A percentile compares a stretch with the other conserved stretches of the same genome.
These are phyloP conservation scores for Zootermopsis nevadensis DNA, from an alignment of 2,888 invertebrate genomes.

Conservation along the genomic window DNA sequence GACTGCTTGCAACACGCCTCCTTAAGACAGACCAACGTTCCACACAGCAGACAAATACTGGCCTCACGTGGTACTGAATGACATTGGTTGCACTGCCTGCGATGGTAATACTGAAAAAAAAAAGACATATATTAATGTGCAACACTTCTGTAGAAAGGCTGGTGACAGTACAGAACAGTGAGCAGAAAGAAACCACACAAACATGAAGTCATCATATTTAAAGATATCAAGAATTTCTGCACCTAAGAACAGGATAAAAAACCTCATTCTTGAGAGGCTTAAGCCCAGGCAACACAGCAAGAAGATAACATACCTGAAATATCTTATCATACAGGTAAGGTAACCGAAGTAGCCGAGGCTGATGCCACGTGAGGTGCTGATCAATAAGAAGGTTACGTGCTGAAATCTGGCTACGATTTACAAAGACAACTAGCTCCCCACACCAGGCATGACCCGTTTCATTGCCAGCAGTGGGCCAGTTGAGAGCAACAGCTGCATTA, in stretches of 20 bases:
- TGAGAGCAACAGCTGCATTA: conserved; percentile 67
- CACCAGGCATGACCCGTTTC: conserved; percentile 73
- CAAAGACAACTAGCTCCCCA: conserved; percentile 72
- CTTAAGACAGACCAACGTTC: conserved; percentile 91
- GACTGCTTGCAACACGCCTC: conserved; percentile 87
- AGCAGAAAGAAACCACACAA: no score
- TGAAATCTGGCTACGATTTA: conserved; percentile 67
- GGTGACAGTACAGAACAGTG: no score
- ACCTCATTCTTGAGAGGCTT: no score
- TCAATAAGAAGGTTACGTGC: conserved; percentile 77
- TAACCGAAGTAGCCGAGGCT: conserved; percentile 84
- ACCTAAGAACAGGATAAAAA: no score
- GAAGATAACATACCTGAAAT: conserved; percentile 79
- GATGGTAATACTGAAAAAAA: conserved; percentile 83
- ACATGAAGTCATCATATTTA: no score
- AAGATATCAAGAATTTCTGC: no score
- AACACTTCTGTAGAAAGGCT: no score
- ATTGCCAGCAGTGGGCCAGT: conserved; percentile 57
- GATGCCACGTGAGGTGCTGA: conserved; percentile 82
- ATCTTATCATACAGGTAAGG: conserved; percentile 93
- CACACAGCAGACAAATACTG: conserved; percentile 92
- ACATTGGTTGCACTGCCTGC: conserved; percentile 88
- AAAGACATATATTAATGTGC: no score
- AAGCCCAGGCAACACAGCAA: no score
- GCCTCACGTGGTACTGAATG: conserved; percentile 91